These are phyloP conservation scores for Perizoma flavofasciatum DNA, from an alignment of 2,888 invertebrate species.

Conservation along the genomic window DNA sequence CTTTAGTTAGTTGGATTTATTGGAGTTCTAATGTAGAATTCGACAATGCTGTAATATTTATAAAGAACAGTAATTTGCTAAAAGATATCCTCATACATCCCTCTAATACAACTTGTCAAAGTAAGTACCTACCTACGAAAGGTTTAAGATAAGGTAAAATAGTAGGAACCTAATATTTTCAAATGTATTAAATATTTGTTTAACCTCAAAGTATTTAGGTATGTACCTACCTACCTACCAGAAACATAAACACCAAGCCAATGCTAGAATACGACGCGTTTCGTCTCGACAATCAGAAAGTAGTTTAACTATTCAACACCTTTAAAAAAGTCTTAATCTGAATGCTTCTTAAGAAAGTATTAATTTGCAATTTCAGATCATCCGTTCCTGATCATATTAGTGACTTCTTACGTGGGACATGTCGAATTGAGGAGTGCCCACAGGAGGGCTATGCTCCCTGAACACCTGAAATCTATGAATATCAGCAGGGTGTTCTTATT, in stretches of 20 bases:
- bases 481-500: constrained; percentile 87
- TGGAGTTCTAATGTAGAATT: constrained; percentile 56
- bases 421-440: constrained; percentile 88
- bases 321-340: too few relatives aligned
- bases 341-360: too few relatives aligned
- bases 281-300: too few relatives aligned
- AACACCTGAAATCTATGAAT: constrained; percentile 83
- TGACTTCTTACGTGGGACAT: constrained; percentile 91
- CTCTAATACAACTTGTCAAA: constrained; percentile 45
- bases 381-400: constrained; percentile 77
- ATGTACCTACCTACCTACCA: too few relatives aligned
- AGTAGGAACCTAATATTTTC: too few relatives aligned
- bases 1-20: constrained; percentile 60
- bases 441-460: constrained; percentile 85
- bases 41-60: constrained; percentile 47
- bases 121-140: constrained; percentile 43
- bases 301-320: too few relatives aligned
- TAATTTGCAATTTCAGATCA: constrained; percentile 49
- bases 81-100: constrained; percentile 51
- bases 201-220: too few relatives aligned
- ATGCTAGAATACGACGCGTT: too few relatives aligned
- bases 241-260: too few relatives aligned
- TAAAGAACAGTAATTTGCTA: constrained; percentile 47
- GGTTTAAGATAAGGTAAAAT: too few relatives aligned
- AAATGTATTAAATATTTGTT: too few relatives aligned